Conservation (phyloP, 2,797 vertebrate genomes). For the Xyrichtys novacula region DNA sequence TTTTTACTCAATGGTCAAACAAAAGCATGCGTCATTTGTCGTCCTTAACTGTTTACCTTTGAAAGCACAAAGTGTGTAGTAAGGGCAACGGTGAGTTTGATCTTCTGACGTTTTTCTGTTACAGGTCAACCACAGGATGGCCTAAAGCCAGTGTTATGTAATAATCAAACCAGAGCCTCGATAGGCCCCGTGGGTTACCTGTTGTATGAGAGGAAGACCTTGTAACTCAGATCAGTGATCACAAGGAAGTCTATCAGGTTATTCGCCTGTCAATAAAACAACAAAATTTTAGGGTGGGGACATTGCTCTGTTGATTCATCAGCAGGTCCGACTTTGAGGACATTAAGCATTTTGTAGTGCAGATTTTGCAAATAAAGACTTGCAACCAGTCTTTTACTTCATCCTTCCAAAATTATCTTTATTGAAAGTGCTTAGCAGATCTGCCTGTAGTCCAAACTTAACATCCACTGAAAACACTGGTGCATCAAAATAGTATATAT, state of each 20-base stretch:
- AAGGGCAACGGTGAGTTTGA: conserved; percentile 25
- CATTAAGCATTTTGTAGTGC: not conserved
- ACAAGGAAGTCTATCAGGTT: not conserved
- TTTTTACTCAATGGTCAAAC: not conserved
- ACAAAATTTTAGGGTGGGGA: not conserved
- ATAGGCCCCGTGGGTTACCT: conserved; percentile 7
- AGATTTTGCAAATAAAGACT: not conserved
- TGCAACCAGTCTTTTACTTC: not conserved
- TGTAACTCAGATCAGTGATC: conserved; percentile 14
- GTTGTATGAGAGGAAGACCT: conserved; percentile 38
- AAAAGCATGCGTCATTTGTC: conserved; percentile 12
- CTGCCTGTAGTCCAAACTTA: too few relatives aligned
- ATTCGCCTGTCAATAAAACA: conserved; percentile 26
- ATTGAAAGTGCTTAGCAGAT: too few relatives aligned
- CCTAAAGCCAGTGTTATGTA: conserved; percentile 50
- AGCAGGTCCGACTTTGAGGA: not conserved
- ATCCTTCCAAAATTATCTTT: not conserved
- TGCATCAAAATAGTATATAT: too few relatives aligned
- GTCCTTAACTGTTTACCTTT: conserved; percentile 26
- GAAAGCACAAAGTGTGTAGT: conserved; percentile 21
- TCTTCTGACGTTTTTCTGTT: conserved; percentile 19
- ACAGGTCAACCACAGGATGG: conserved; percentile 31
- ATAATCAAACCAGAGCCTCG: conserved; percentile 25
- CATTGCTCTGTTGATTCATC: conserved; percentile 13
- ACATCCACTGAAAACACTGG: too few relatives aligned